These are phyloP conservation scores for Acanthurus lineatus DNA, from an alignment of 2,797 vertebrate genomes.

Conservation along the genomic window DNA sequence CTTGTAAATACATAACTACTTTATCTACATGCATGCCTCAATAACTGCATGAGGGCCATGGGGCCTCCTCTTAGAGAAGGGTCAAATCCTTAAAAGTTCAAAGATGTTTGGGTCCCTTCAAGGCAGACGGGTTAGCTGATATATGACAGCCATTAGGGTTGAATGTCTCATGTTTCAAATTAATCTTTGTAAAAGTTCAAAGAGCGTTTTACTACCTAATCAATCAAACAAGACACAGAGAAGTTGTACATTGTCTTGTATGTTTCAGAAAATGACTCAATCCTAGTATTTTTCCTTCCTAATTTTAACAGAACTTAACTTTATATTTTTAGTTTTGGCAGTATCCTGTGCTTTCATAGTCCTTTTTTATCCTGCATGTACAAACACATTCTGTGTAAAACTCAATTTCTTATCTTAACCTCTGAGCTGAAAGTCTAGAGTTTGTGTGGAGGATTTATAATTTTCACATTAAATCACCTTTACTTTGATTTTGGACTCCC, in stretches of 20 bases:
- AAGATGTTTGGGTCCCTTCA: slow-evolving; percentile 26
- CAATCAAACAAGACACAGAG: slow-evolving; percentile 8
- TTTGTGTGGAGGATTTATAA: background rate
- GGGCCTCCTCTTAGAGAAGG: slow-evolving; percentile 21
- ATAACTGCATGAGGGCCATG: background rate
- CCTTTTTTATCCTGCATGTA: background rate
- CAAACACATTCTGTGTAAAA: background rate
- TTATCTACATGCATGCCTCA: slow-evolving; percentile 5
- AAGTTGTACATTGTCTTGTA: background rate
- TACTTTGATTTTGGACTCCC: background rate
- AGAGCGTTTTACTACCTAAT: slow-evolving; percentile 29
- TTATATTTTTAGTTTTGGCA: too few relatives aligned
- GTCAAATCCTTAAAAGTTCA: slow-evolving; percentile 62
- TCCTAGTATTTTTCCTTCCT: too few relatives aligned
- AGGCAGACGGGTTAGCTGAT: slow-evolving; percentile 36
- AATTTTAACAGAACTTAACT: too few relatives aligned
- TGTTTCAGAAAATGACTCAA: background rate
- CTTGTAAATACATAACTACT: background rate
- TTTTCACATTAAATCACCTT: background rate
- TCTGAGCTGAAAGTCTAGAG: background rate
- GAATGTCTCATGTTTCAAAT: slow-evolving; percentile 59
- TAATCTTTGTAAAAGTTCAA: slow-evolving; percentile 43
- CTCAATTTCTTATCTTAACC: background rate
- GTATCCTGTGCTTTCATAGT: background rate
- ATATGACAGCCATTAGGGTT: slow-evolving; percentile 32